phyloP scores from a whole-genome alignment of 2,797 vertebrate species.

The Leptatherina wallacei region DNA sequence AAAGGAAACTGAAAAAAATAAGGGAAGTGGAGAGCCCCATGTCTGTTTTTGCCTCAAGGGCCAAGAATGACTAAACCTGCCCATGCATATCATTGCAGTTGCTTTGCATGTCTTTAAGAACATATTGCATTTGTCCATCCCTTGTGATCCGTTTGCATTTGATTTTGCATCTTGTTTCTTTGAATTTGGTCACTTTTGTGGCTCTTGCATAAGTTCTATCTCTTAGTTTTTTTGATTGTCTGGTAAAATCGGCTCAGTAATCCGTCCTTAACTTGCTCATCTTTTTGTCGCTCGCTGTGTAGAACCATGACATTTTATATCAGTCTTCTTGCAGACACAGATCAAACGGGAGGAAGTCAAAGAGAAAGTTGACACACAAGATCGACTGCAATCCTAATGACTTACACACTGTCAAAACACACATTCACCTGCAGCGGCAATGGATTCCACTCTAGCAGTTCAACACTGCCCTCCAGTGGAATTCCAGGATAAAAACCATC shows the following conservation, averaged over 20 bases:
- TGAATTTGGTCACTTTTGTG: neutral
- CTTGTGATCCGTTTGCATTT: neutral
- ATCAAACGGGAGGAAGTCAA: neutral
- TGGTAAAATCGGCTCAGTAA: neutral
- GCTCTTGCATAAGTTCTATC: neutral
- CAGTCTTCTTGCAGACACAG: neutral
- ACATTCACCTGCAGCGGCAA: conserved; percentile 12
- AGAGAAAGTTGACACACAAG: neutral
- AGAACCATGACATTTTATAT: neutral
- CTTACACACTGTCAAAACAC: neutral
- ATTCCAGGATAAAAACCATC: neutral
- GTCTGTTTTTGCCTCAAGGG: no score
- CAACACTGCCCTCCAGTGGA: conserved; percentile 67
- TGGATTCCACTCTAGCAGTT: neutral
- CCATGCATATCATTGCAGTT: neutral
- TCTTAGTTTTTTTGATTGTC: neutral
- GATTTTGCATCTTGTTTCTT: conserved; percentile 1
- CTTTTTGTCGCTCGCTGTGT: neutral
- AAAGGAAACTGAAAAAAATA: no score
- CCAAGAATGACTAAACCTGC: no score
- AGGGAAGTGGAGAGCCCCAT: no score
- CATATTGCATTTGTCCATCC: neutral
- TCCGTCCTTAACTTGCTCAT: neutral
- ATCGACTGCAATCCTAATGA: neutral
- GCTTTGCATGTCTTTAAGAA: neutral